Evolutionary conservation across 2,888 invertebrate species (phyloP).

Genomic region (Acleris holmiana): DNA sequence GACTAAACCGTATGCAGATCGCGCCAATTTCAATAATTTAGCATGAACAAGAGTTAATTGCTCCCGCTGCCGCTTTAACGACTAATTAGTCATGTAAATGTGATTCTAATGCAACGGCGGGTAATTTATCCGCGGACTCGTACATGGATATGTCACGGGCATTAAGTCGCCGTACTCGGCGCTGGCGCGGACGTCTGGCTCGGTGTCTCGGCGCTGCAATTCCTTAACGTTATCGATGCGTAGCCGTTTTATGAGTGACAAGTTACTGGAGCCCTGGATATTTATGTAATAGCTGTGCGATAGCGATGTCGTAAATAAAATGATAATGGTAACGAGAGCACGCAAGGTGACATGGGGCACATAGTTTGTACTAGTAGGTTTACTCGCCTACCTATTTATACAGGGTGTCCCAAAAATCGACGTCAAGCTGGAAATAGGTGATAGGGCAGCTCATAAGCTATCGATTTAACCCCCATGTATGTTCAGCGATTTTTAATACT

Average conservation of each 20-base stretch:
- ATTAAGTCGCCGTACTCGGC: constrained; percentile 33
- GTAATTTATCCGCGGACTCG: constrained; percentile 24
- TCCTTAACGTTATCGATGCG: background rate
- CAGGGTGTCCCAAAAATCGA: no score
- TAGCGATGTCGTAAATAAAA: no score
- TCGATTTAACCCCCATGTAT: no score
- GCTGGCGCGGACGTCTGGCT: constrained; percentile 20
- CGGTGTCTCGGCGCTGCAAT: constrained; percentile 1
- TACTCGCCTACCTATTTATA: no score
- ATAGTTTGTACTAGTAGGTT: no score
- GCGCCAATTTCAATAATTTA: constrained; percentile 24
- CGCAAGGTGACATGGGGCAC: no score
- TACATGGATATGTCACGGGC: constrained; percentile 25
- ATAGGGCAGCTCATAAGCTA: no score
- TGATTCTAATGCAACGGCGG: constrained; percentile 28
- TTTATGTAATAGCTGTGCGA: background rate
- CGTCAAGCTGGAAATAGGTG: no score
- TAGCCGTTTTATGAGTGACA: background rate
- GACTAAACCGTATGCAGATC: constrained; percentile 25
- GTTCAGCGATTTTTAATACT: no score
- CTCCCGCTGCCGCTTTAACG: constrained; percentile 16
- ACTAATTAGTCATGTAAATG: constrained; percentile 34
- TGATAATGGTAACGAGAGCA: no score
- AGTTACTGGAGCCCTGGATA: background rate
- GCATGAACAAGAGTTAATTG: constrained; percentile 25